phyloP scores from a whole-genome alignment of 1,140 invertebrate species.

The Drosophila triauraria region DNA sequence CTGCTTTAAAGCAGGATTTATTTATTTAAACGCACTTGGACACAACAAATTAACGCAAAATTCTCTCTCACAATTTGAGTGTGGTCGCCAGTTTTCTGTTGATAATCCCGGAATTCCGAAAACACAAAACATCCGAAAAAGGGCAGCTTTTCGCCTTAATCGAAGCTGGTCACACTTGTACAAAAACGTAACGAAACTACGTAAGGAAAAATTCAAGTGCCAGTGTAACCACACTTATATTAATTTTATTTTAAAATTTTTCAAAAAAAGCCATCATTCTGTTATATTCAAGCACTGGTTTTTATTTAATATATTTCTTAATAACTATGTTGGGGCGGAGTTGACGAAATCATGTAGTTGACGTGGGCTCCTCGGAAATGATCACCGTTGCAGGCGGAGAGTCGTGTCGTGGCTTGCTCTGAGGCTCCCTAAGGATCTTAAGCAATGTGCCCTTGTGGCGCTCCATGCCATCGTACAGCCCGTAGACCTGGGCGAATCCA shows the following conservation, averaged over 20 bases:
- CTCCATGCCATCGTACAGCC: constrained; percentile 45
- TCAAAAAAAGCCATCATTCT: background rate
- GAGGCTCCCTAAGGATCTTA: constrained; percentile 28
- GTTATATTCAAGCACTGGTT: constrained; percentile 1
- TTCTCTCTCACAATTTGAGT: no score
- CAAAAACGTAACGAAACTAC: no score
- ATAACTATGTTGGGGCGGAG: background rate
- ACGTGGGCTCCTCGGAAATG: constrained; percentile 6
- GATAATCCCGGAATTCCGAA: no score
- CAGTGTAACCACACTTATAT: no score
- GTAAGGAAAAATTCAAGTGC: no score
- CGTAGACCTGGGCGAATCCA: constrained; percentile 66
- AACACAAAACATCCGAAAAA: no score
- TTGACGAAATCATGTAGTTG: background rate
- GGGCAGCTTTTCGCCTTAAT: background rate
- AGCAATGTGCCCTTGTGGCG: constrained; percentile 27
- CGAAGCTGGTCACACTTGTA: background rate
- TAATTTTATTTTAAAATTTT: background rate
- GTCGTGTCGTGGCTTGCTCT: background rate
- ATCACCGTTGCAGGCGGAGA: background rate
- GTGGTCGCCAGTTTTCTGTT: no score
- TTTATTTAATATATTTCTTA: constrained; percentile 9
- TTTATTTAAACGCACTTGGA: constrained; percentile 50
- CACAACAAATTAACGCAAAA: constrained; percentile 29
- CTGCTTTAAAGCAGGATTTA: constrained; percentile 69